Evolutionary conservation across 35 echinoderm and acorn worm species (phyloP).

Genomic region (Diadema setosum): DNA sequence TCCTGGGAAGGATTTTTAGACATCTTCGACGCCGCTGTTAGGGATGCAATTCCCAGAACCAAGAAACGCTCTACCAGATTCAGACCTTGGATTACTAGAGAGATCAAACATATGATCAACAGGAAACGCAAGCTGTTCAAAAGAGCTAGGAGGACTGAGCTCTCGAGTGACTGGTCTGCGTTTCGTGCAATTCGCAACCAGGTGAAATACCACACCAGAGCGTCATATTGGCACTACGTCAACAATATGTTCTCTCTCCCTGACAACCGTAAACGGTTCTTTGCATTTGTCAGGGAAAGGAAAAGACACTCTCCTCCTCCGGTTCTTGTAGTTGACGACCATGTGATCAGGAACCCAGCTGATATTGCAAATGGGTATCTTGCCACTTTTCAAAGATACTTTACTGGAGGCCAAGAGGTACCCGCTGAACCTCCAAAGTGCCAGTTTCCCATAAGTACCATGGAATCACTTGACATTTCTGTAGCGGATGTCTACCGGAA

Average conservation of each 20-base stretch:
- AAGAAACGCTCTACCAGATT: neutral
- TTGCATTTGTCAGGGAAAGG: neutral
- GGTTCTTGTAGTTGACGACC: neutral
- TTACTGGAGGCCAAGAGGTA: no score
- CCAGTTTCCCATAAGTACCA: no score
- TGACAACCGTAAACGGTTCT: constrained; percentile 22
- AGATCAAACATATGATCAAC: neutral
- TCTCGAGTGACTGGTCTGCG: neutral
- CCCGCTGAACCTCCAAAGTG: no score
- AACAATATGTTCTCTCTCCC: neutral
- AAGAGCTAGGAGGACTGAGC: neutral
- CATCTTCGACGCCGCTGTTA: neutral
- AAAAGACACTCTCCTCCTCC: neutral
- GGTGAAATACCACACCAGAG: no score
- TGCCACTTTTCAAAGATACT: no score
- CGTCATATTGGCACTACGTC: neutral
- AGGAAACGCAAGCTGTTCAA: neutral
- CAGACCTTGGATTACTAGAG: neutral
- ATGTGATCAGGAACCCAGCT: neutral
- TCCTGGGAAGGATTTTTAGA: constrained; percentile 27
- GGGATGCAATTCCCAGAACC: neutral
- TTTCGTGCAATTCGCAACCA: no score
- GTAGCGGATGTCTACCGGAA: no score
- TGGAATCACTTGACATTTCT: no score
- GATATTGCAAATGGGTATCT: no score